These are phyloP conservation scores for Drosophila nr. medialis DNA, from an alignment of 2,888 invertebrate genomes.

Conservation along the genomic window DNA sequence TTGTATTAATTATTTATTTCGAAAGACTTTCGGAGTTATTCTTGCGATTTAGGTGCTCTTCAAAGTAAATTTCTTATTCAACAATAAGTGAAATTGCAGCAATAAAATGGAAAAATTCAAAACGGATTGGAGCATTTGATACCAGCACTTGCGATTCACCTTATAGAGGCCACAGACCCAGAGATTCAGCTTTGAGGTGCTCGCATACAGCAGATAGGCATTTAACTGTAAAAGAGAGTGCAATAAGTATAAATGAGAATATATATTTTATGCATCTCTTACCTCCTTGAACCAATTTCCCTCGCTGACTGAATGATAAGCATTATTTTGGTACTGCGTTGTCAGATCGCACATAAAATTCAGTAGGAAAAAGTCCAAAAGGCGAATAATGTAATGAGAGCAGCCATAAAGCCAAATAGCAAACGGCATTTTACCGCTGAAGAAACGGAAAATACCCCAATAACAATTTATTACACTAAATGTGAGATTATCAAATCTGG, in stretches of 20 bases:
- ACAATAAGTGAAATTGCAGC: conserved; percentile 53
- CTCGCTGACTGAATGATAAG: conserved; percentile 11
- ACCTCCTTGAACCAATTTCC: conserved; percentile 22
- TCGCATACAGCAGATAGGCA: conserved; percentile 43
- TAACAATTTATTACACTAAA: conserved; percentile 25
- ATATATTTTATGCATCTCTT: background rate
- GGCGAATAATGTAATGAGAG: too few relatives aligned
- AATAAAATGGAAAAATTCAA: conserved; percentile 29
- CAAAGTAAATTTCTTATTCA: conserved; percentile 12
- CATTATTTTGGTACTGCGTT: conserved; percentile 32
- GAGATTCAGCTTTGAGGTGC: conserved; percentile 29
- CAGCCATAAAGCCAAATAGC: too few relatives aligned
- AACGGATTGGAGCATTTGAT: conserved; percentile 40
- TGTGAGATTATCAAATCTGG: conserved; percentile 38
- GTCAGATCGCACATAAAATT: conserved; percentile 55
- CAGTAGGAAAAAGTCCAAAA: conserved; percentile 55
- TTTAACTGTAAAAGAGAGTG: conserved; percentile 34
- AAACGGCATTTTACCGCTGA: too few relatives aligned
- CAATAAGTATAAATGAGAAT: background rate
- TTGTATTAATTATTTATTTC: background rate
- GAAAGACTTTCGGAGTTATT: background rate
- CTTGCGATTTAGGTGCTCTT: background rate
- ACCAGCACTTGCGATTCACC: conserved; percentile 45
- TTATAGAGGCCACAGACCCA: conserved; percentile 58
- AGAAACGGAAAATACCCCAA: too few relatives aligned